Conservation (phyloP, 2,888 invertebrate species). For the Ophion ellenae region DNA sequence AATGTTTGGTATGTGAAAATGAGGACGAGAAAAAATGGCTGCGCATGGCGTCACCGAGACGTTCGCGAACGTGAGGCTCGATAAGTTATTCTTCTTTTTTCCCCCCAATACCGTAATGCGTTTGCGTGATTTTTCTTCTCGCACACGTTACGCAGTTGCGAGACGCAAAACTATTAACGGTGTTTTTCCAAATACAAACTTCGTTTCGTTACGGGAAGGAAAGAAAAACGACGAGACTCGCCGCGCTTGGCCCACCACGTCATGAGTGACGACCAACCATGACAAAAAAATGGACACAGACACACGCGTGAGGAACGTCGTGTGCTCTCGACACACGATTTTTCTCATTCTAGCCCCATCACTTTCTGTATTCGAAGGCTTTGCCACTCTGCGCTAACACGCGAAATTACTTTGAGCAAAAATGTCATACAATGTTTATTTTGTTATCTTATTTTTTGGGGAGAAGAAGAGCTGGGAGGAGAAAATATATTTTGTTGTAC, state of each 20-base stretch:
- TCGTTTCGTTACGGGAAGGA: neutral
- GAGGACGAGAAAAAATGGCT: neutral
- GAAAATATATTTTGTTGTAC: too few relatives aligned
- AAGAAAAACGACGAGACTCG: slow-evolving; percentile 15
- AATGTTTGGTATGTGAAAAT: neutral
- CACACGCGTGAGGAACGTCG: too few relatives aligned
- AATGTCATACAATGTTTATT: too few relatives aligned
- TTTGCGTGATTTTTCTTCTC: neutral
- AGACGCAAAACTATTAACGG: neutral
- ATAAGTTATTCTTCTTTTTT: slow-evolving; percentile 18
- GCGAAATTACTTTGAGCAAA: too few relatives aligned
- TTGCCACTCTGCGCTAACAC: too few relatives aligned
- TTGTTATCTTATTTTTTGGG: too few relatives aligned
- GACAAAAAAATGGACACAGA: slow-evolving; percentile 4
- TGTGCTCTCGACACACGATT: slow-evolving; percentile 2
- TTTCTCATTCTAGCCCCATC: neutral
- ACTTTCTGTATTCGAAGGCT: too few relatives aligned
- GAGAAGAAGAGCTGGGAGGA: too few relatives aligned
- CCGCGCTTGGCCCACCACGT: slow-evolving; percentile 7
- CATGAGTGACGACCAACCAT: neutral
- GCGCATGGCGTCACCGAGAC: neutral
- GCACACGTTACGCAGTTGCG: neutral
- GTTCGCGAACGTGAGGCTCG: slow-evolving; percentile 7
- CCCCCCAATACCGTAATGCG: neutral
- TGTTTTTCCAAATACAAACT: neutral